phyloP scores from a whole-genome alignment of 2,888 invertebrate genomes.

The Diabrotica balteata region DNA sequence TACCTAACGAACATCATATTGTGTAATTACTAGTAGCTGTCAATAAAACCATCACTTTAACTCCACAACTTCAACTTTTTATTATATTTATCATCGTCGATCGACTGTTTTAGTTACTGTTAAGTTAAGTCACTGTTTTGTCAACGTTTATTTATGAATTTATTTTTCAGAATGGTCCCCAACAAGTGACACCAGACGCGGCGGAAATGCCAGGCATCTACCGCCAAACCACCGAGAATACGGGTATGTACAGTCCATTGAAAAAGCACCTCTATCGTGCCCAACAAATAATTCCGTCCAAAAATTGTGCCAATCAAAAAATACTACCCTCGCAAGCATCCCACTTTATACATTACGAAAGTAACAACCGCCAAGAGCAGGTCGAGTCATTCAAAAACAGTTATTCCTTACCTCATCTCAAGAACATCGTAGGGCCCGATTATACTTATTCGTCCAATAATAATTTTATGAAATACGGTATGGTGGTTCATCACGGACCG shows the following conservation, averaged over 20 bases:
- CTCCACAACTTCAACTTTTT: no score
- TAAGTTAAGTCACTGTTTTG: no score
- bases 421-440: slow-evolving; percentile 25
- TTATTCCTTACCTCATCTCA: slow-evolving; percentile 51
- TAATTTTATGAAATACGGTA: slow-evolving; percentile 17
- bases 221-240: slow-evolving; percentile 58
- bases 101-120: no score
- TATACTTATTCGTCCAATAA: slow-evolving; percentile 17
- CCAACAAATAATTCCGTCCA: slow-evolving; percentile 56
- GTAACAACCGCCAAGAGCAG: slow-evolving; percentile 37
- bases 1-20: no score
- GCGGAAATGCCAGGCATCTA: slow-evolving; percentile 55
- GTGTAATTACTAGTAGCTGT: no score
- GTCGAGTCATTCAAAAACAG: slow-evolving; percentile 49
- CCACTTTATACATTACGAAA: slow-evolving; percentile 45
- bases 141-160: slow-evolving; percentile 3
- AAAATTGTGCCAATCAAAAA: slow-evolving; percentile 56
- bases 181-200: slow-evolving; percentile 48
- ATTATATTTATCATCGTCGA: no score
- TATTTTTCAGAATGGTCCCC: slow-evolving; percentile 54
- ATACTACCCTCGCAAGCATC: slow-evolving; percentile 52
- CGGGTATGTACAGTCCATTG: slow-evolving; percentile 60
- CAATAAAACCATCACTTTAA: no score
- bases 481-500: slow-evolving; percentile 27
- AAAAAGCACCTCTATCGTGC: slow-evolving; percentile 55